Evolutionary conservation across 2,888 invertebrate genomes (phyloP), one percentile per base, ranked within the genome.

Genomic region (Vesta saturnalis): DNA sequence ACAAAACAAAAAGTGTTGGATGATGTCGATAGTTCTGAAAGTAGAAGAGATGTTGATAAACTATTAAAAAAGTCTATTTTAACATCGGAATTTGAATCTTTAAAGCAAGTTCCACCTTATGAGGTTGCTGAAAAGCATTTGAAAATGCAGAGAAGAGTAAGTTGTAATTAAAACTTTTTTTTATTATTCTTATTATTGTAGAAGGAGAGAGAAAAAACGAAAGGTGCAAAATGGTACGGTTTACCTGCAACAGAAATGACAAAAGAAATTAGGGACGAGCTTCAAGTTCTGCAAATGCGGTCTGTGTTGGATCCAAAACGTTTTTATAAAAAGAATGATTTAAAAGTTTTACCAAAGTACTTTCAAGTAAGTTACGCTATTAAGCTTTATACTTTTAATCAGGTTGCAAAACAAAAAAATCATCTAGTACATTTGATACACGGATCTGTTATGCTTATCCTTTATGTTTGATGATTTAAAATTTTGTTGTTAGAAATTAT

Each of bases 291-390:
- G 0, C 93, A 95, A 85, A 97, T 99, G 97, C 89, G 99, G 77
- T 93, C 94, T 0, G 94, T 90, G 0, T 84, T 98, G 10, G 93
- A 99, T 85, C 95, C 97, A 0, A 97, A 97, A 82, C 92, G 91
- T 74, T 98, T 97, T 85, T 99, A 98, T 85, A 97, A 97, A 83
- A 94, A 94, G 78, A 96, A 95, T 82, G 95, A 96, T 79, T 87
- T 92, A 74, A 92, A 93, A 84, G 91, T 89, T 0, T 79, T 95
- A 30, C 97, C 98, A 0, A 98, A 97, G 85, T 97, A 94, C 82
- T 98, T 98, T 84, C 95, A 95, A 87, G 94, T 94, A 83, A 46
- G 30, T 6, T n/a, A n/a, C n/a, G n/a, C n/a, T n/a, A n/a, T n/a
- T n/a, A n/a, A n/a, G n/a, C n/a, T n/a, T n/a, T n/a, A n/a, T n/a